These are phyloP conservation scores for Dione juno DNA, from an alignment of 2,888 invertebrate species.

Conservation along the genomic window DNA sequence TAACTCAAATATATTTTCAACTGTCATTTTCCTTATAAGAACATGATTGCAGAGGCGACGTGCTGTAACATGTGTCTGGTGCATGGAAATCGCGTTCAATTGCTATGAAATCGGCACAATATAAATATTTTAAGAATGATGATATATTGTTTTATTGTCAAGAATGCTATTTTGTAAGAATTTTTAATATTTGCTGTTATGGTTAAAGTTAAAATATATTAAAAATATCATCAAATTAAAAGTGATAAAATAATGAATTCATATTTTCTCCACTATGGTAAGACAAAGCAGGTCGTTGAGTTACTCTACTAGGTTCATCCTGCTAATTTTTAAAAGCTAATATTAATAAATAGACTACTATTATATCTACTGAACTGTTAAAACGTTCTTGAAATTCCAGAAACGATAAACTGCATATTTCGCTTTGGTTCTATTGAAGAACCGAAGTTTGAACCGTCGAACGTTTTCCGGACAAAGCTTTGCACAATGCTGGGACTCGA, in stretches of 20 bases:
- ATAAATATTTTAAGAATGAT: constrained; percentile 19
- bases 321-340: neutral
- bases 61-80: constrained; percentile 18
- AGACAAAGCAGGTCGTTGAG: no score
- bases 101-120: constrained; percentile 23
- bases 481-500: constrained; percentile 40
- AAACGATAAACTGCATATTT: constrained; percentile 40
- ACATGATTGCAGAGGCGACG: constrained; percentile 24
- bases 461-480: constrained; percentile 45
- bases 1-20: constrained; percentile 26
- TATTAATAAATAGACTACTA: neutral
- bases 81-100: constrained; percentile 25
- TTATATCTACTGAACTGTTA: neutral
- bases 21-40: constrained; percentile 23
- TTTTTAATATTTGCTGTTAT: neutral
- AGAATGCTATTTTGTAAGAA: neutral
- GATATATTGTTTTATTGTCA: neutral
- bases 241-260: no score
- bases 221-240: no score
- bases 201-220: no score
- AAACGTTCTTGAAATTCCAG: constrained; percentile 6
- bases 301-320: no score
- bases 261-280: no score
- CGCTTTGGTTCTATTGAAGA: constrained; percentile 38
- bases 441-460: constrained; percentile 38